Percentiles rank a stretch among this genome's conserved stretches.
These are phyloP conservation scores for Macrosiphum euphorbiae DNA, from an alignment of 2,888 invertebrate species.

Conservation along the genomic window DNA sequence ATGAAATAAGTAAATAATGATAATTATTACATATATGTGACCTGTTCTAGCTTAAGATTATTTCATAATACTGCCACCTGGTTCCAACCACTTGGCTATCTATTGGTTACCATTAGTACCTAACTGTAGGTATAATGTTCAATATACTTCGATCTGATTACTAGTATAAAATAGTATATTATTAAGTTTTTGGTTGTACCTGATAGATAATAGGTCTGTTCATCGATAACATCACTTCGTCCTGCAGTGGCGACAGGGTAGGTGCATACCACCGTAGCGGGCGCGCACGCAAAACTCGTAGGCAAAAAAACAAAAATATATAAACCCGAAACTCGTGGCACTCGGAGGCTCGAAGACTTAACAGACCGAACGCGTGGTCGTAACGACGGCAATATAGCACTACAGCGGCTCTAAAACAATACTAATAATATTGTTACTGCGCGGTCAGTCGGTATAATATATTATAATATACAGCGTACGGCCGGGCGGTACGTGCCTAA, in stretches of 20 bases:
- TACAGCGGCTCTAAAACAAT: no score
- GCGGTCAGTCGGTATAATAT: not conserved
- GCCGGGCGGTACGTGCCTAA: not conserved
- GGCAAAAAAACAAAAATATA: not conserved
- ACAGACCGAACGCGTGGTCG: no score
- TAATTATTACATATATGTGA: no score
- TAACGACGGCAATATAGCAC: not conserved
- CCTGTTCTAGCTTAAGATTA: no score
- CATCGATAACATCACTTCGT: slow-evolving; percentile 64
- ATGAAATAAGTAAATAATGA: no score
- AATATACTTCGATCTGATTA: not conserved
- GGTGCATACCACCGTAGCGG: slow-evolving; percentile 51
- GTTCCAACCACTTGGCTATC: no score
- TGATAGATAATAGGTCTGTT: slow-evolving; percentile 61
- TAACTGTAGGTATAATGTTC: no score
- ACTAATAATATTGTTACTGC: not conserved
- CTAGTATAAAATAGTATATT: not conserved
- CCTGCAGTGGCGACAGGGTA: slow-evolving; percentile 38
- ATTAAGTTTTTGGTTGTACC: not conserved
- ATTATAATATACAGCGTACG: not conserved
- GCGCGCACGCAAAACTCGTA: not conserved
- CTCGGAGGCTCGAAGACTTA: not conserved
- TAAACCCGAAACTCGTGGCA: not conserved
- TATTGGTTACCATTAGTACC: no score
- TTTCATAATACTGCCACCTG: no score